Evolutionary conservation across 2,113 vertebrate species (phyloP), one percentile per base, ranked within the genome.

Genomic region (Poecilia latipinna): DNA sequence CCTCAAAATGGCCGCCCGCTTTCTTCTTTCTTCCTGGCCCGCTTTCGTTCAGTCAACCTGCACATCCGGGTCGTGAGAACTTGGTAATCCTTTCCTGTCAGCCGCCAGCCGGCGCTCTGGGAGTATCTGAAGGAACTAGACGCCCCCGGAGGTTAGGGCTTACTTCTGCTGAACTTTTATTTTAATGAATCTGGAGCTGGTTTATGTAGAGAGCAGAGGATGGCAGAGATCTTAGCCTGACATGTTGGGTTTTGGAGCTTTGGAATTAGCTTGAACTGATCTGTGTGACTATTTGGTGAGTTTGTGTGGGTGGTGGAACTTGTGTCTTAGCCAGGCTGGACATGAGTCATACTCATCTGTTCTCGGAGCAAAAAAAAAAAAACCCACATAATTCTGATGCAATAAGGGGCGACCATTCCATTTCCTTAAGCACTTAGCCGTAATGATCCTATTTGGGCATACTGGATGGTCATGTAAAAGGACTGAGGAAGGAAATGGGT

Each of bases 211-310:
- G 63, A 28, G 51, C 22, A 0, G 51, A 54, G 48, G 62, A 65
- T 26, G 33, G 33, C 64, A 44, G 63, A 35, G 68, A 65, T 77
- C 29, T 48, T 48, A 17, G 51, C 24, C 69, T 48, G 35, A 61
- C 63, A 72, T 61, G 35, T 35, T 67, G 35, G 35, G 71, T 48
- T 66, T 74, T 79, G 4, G 51, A 57, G 3, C 5, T 79, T 69
- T 64, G 69, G 62, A 74, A 68, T 24, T 6, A 29, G 26, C 1
- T 51, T 28, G 42, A 72, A 65, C 29, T 67, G n/a, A 62, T 19
- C 57, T 22, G 24, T 48, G 37, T 2, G 3, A 67, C n/a, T 57
- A 35, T 74, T 75, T 44, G 65, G 79, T 68, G 82, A 72, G 70
- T 24, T 32, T 32, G 8, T 33, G 63, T 35, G 17, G 63, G 63